These are phyloP conservation scores for Pristionchus arcanus DNA, from an alignment of 2,888 invertebrate species.

Conservation along the genomic window DNA sequence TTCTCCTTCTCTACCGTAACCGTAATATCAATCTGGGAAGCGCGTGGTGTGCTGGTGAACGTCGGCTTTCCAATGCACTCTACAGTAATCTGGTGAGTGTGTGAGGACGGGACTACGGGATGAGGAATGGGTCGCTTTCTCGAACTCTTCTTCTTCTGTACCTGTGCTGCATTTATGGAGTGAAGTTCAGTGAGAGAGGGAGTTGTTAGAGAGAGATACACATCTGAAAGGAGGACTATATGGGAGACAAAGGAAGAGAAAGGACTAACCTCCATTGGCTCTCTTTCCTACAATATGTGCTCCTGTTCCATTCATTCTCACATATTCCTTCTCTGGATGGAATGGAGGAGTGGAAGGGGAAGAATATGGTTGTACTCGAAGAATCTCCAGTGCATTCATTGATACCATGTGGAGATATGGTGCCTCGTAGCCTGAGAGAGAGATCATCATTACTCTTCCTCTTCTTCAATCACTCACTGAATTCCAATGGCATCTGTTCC, in stretches of 20 bases:
- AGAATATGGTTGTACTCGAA: slow-evolving; percentile 14
- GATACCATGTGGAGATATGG: slow-evolving; percentile 48
- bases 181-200: slow-evolving; percentile 48
- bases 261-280: slow-evolving; percentile 45
- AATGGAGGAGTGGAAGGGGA: slow-evolving; percentile 39
- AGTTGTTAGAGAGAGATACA: slow-evolving; percentile 36
- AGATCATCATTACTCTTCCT: neutral
- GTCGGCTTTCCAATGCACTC: slow-evolving; percentile 30
- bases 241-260: neutral
- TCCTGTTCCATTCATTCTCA: slow-evolving; percentile 48
- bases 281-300: slow-evolving; percentile 41
- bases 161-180: slow-evolving; percentile 55
- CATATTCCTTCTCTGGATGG: slow-evolving; percentile 21
- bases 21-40: slow-evolving; percentile 11
- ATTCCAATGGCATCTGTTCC: slow-evolving; percentile 50
- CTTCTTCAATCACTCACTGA: slow-evolving; percentile 15
- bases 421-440: slow-evolving; percentile 28
- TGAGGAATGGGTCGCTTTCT: neutral
- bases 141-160: slow-evolving; percentile 31
- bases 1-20: slow-evolving; percentile 34
- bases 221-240: slow-evolving; percentile 9
- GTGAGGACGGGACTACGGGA: neutral
- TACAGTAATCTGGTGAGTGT: slow-evolving; percentile 15
- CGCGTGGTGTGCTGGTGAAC: slow-evolving; percentile 31
- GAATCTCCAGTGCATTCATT: slow-evolving; percentile 39